These are phyloP conservation scores for Trilocha varians DNA, from an alignment of 2,888 invertebrate genomes.

Conservation along the genomic window DNA sequence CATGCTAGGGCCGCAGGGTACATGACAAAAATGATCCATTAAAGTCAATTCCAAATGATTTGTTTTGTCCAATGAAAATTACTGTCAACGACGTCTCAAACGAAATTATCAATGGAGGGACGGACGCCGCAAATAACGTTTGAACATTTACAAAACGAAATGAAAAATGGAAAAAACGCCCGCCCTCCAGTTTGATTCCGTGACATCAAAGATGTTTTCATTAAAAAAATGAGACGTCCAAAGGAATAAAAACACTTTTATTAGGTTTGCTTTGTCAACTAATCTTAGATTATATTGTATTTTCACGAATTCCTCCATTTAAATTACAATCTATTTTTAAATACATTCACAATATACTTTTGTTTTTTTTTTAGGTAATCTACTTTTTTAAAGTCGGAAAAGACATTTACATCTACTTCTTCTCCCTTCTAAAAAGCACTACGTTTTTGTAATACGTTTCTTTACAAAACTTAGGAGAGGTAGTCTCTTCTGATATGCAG, in stretches of 20 bases:
- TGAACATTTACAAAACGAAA: constrained; percentile 1
- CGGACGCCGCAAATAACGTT: background rate
- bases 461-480: too few species aligned
- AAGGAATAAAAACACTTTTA: background rate
- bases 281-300: background rate
- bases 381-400: too few species aligned
- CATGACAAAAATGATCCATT: background rate
- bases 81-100: background rate
- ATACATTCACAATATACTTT: too few species aligned
- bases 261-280: background rate
- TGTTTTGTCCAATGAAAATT: background rate
- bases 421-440: too few species aligned
- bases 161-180: background rate
- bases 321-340: too few species aligned
- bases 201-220: constrained; percentile 3
- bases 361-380: too few species aligned
- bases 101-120: background rate
- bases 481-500: too few species aligned
- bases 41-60: background rate
- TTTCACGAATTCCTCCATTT: too few species aligned
- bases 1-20: too few species aligned
- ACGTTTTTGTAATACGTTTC: too few species aligned
- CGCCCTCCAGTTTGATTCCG: background rate
- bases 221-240: background rate
- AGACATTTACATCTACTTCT: too few species aligned